phyloP scores from a whole-genome alignment of 1,140 invertebrate genomes.

The Zaprionus tsacasi region DNA sequence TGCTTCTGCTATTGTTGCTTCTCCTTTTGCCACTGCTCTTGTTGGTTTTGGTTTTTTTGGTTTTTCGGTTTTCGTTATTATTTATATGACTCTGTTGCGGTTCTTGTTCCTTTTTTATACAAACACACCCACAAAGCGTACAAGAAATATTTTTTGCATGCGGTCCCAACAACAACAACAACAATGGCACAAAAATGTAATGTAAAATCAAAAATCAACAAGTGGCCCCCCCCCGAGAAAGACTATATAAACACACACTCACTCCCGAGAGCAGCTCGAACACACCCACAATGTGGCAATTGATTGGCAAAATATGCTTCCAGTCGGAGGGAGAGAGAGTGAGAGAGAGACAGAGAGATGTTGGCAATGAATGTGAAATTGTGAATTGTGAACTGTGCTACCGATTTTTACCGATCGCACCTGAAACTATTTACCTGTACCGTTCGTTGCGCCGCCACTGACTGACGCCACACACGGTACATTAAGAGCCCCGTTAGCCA shows the following conservation, averaged over 20 bases:
- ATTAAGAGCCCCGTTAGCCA: slow-evolving; percentile 59
- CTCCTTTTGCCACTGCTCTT: slow-evolving; percentile 35
- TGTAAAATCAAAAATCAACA: slow-evolving; percentile 74
- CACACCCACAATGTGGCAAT: slow-evolving; percentile 75
- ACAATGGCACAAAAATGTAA: slow-evolving; percentile 63
- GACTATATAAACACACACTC: neutral
- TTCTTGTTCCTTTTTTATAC: slow-evolving; percentile 33
- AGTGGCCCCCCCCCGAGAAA: neutral
- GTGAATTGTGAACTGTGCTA: slow-evolving; percentile 42
- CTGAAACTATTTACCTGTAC: slow-evolving; percentile 48
- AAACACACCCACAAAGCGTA: slow-evolving; percentile 57
- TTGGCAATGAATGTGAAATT: slow-evolving; percentile 75
- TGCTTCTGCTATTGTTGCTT: slow-evolving; percentile 61
- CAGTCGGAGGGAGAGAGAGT: too few relatives aligned
- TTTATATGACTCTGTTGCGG: slow-evolving; percentile 21
- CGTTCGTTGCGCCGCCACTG: neutral
- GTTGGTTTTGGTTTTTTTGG: slow-evolving; percentile 46
- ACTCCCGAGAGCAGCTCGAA: slow-evolving; percentile 28
- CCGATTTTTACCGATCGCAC: slow-evolving; percentile 43
- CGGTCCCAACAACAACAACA: slow-evolving; percentile 40
- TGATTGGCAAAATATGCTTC: slow-evolving; percentile 69
- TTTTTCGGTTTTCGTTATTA: slow-evolving; percentile 51
- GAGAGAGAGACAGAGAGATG: slow-evolving; percentile 49
- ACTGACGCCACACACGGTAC: slow-evolving; percentile 51
- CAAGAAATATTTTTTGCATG: slow-evolving; percentile 75